phyloP scores from a whole-genome alignment of 2,888 invertebrate genomes.

The Parasteatoda lunata region DNA sequence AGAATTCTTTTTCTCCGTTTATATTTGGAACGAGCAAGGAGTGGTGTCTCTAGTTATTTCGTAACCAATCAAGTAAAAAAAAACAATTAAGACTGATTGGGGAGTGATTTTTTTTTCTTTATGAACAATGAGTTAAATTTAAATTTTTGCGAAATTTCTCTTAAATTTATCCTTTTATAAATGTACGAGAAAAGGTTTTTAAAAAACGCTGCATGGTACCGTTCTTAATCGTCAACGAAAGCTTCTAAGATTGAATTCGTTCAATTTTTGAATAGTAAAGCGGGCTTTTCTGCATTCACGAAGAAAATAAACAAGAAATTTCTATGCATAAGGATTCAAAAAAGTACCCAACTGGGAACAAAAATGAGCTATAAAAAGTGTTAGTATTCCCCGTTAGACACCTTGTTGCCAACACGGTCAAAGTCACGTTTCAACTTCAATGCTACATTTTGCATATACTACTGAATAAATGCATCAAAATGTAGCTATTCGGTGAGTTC shows the following conservation, averaged over 20 bases:
- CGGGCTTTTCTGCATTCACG: not conserved
- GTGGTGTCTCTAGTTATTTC: too few relatives aligned
- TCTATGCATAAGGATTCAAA: slow-evolving; percentile 16
- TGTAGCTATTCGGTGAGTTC: not conserved
- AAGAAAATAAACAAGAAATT: slow-evolving; percentile 21
- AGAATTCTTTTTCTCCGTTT: too few relatives aligned
- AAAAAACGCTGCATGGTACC: too few relatives aligned
- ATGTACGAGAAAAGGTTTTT: not conserved
- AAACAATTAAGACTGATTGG: too few relatives aligned
- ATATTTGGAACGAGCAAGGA: too few relatives aligned
- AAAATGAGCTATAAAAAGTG: slow-evolving; percentile 23
- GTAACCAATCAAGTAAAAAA: too few relatives aligned
- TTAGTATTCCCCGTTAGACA: slow-evolving; percentile 5
- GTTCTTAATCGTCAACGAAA: not conserved
- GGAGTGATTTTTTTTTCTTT: too few relatives aligned
- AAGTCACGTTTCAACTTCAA: slow-evolving; percentile 28
- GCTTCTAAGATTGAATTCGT: too few relatives aligned
- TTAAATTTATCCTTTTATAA: not conserved
- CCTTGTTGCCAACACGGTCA: not conserved
- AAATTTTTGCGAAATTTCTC: too few relatives aligned
- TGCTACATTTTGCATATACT: not conserved
- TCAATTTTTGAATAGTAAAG: not conserved
- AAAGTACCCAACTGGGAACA: not conserved
- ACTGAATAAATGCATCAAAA: not conserved
- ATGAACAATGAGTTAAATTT: too few relatives aligned